Evolutionary conservation across 1,140 invertebrate genomes (phyloP).

Genomic region (Holcopasites calliopsidis): DNA sequence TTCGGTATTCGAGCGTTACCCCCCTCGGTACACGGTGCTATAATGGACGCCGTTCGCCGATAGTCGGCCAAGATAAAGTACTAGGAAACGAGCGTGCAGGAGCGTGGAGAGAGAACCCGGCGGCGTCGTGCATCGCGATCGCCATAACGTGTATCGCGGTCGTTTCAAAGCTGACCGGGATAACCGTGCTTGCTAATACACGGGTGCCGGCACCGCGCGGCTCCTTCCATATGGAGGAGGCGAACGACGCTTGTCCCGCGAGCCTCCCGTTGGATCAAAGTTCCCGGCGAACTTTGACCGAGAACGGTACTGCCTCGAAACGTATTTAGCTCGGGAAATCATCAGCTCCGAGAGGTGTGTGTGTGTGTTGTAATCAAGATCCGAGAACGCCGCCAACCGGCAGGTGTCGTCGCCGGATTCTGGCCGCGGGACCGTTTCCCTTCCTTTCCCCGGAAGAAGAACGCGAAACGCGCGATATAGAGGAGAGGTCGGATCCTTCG

Average conservation of each 20-base stretch:
- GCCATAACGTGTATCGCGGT: slow-evolving; percentile 38
- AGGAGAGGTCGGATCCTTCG: too few relatives aligned
- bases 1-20: slow-evolving; percentile 25
- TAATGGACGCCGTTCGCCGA: slow-evolving; percentile 48
- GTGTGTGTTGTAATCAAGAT: too few relatives aligned
- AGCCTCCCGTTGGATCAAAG: background rate
- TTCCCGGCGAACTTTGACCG: background rate
- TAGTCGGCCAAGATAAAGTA: slow-evolving; percentile 71
- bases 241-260: background rate
- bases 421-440: too few relatives aligned
- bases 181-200: slow-evolving; percentile 3
- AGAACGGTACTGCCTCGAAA: background rate
- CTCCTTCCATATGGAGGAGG: background rate
- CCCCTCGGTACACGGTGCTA: slow-evolving; percentile 36
- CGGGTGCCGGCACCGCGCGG: background rate
- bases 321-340: background rate
- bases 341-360: background rate
- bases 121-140: slow-evolving; percentile 42
- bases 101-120: background rate
- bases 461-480: too few relatives aligned
- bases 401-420: too few relatives aligned
- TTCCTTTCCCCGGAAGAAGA: too few relatives aligned
- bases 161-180: slow-evolving; percentile 26
- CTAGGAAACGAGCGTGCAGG: slow-evolving; percentile 64
- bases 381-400: too few relatives aligned